These are phyloP conservation scores for Dicranocentrus wangi DNA, from an alignment of 2,888 invertebrate genomes.

Conservation along the genomic window DNA sequence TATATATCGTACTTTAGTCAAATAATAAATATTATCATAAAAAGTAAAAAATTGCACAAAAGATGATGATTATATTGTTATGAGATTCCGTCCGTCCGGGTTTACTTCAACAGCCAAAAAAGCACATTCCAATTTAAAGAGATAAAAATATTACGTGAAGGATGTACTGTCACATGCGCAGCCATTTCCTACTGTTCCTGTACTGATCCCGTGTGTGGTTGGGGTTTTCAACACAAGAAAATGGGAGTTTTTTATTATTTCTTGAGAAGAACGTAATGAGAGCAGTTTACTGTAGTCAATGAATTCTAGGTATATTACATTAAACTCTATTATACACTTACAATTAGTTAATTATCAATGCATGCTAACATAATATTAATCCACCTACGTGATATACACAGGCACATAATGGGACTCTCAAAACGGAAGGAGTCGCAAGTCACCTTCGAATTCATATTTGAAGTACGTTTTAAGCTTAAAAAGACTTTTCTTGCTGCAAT, in stretches of 20 bases:
- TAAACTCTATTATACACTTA: too few relatives aligned
- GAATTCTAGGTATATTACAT: too few relatives aligned
- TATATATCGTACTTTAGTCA: background rate
- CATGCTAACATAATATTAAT: background rate
- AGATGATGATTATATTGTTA: conserved; percentile 4
- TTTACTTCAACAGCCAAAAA: background rate
- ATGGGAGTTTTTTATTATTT: background rate
- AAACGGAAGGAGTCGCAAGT: conserved; percentile 8
- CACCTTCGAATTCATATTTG: conserved; percentile 1
- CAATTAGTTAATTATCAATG: background rate
- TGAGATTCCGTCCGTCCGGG: conserved; percentile 3
- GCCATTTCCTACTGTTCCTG: background rate
- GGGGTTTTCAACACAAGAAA: background rate
- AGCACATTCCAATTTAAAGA: background rate
- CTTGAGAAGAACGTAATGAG: background rate
- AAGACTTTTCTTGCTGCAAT: background rate
- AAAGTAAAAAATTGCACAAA: conserved; percentile 4
- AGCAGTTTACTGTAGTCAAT: background rate
- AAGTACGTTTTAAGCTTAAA: background rate
- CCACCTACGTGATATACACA: too few relatives aligned
- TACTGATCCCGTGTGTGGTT: too few relatives aligned
- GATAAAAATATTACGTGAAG: too few relatives aligned
- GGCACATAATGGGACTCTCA: background rate
- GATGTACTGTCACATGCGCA: too few relatives aligned
- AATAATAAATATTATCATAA: background rate